Conservation (phyloP, 2,888 invertebrate species). For the Muschampia plurimacula region DNA sequence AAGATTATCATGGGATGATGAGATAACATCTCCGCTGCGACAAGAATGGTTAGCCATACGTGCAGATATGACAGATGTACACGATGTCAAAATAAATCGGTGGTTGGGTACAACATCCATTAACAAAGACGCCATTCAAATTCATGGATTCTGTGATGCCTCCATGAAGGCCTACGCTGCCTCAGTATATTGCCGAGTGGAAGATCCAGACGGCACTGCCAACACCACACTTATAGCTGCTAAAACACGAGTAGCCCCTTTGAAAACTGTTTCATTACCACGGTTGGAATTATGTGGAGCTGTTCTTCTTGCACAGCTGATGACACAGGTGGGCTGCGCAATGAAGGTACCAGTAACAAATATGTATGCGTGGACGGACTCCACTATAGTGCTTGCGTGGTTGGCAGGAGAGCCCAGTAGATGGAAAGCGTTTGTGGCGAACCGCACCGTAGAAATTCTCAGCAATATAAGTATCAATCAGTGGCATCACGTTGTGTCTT, state of each 20-base stretch:
- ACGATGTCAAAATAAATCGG: background rate
- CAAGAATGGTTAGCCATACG: conserved; percentile 13
- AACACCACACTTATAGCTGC: background rate
- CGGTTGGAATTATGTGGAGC: conserved; percentile 20
- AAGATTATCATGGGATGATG: conserved; percentile 2
- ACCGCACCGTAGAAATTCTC: conserved; percentile 45
- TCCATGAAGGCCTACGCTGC: conserved; percentile 39
- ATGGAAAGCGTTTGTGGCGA: conserved; percentile 45
- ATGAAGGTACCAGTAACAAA: background rate
- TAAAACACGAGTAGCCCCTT: background rate
- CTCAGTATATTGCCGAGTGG: conserved; percentile 38
- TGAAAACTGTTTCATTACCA: conserved; percentile 7
- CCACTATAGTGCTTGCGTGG: conserved; percentile 26
- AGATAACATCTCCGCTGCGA: background rate
- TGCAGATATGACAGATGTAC: background rate
- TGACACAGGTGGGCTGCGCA: conserved; percentile 13
- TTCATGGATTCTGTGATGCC: conserved; percentile 41
- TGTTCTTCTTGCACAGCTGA: conserved; percentile 28
- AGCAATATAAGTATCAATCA: conserved; percentile 25
- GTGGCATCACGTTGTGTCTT: conserved; percentile 41
- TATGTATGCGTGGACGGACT: conserved; percentile 19
- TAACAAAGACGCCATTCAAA: conserved; percentile 22
- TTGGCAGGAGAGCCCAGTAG: conserved; percentile 31
- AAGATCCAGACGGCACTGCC: background rate
- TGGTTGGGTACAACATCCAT: conserved; percentile 4